Evolutionary conservation across 2,888 invertebrate genomes (phyloP).

Genomic region (Pterostichus madidus): DNA sequence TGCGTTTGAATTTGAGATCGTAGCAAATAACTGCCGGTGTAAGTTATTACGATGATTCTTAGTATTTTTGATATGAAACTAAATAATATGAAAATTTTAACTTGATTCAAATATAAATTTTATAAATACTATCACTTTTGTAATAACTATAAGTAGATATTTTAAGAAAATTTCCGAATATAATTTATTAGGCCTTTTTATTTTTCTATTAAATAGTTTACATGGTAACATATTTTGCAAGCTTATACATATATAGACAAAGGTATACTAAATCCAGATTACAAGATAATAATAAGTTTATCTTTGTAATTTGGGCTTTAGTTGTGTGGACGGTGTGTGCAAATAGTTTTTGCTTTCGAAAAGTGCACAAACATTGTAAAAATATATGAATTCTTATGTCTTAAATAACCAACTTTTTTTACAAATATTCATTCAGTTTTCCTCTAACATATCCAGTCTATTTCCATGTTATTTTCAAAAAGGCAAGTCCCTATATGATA

Average conservation of each 20-base stretch:
- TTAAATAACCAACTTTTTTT: conserved; percentile 34
- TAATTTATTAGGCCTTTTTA: conserved; percentile 64
- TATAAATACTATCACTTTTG: conserved; percentile 56
- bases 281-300: conserved; percentile 43
- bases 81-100: conserved; percentile 31
- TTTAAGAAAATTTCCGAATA: conserved; percentile 44
- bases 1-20: conserved; percentile 45
- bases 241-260: conserved; percentile 65
- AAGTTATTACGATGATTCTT: conserved; percentile 4
- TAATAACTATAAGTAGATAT: conserved; percentile 50
- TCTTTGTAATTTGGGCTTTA: conserved; percentile 50
- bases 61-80: conserved; percentile 32
- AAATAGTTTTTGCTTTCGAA: conserved; percentile 58
- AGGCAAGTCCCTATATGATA: conserved; percentile 67
- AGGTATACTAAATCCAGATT: conserved; percentile 56
- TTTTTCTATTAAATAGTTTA: conserved; percentile 59
- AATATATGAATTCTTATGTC: conserved; percentile 64
- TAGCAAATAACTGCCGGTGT: conserved; percentile 4
- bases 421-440: conserved; percentile 50
- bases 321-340: conserved; percentile 64
- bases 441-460: conserved; percentile 59
- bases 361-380: conserved; percentile 66
- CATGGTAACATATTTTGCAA: conserved; percentile 62
- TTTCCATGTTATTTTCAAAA: conserved; percentile 60
- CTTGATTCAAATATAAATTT: conserved; percentile 46